Evolutionary conservation across 2,888 invertebrate species (phyloP).

Genomic region (Alviniconcha strummeri): DNA sequence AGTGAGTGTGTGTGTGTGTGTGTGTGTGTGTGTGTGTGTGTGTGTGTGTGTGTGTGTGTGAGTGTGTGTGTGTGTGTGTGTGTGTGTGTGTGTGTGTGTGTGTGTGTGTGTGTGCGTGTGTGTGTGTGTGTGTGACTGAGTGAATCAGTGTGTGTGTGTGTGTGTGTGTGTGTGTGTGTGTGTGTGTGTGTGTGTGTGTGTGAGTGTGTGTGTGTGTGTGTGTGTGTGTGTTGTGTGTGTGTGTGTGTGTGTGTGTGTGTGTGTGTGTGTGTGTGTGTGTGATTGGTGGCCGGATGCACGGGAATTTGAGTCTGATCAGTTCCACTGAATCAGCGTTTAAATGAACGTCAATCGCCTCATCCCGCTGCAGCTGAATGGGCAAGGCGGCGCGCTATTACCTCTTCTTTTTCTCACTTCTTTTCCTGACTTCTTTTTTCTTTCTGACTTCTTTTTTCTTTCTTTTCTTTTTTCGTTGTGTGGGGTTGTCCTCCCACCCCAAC

Average conservation of each 20-base stretch:
- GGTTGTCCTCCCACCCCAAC: not conserved
- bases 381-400: not conserved
- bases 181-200: not conserved
- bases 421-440: not conserved
- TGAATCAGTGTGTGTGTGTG: not conserved
- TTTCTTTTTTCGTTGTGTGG: not conserved
- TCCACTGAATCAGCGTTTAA: not conserved
- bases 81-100: constrained; percentile 10
- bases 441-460: not conserved
- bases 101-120: not conserved
- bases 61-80: not conserved
- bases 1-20: not conserved
- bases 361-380: not conserved
- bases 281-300: not conserved
- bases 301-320: not conserved
- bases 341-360: not conserved
- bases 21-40: constrained; percentile 4
- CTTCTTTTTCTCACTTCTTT: not conserved
- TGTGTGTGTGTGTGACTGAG: not conserved
- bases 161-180: not conserved
- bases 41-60: not conserved
- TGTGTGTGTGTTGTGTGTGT: not conserved
- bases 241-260: not conserved
- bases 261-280: not conserved
- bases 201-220: not conserved